Percentiles rank a stretch among this genome's conserved stretches.
These are phyloP conservation scores for Muscina levida DNA, from an alignment of 2,888 invertebrate species.

Conservation along the genomic window DNA sequence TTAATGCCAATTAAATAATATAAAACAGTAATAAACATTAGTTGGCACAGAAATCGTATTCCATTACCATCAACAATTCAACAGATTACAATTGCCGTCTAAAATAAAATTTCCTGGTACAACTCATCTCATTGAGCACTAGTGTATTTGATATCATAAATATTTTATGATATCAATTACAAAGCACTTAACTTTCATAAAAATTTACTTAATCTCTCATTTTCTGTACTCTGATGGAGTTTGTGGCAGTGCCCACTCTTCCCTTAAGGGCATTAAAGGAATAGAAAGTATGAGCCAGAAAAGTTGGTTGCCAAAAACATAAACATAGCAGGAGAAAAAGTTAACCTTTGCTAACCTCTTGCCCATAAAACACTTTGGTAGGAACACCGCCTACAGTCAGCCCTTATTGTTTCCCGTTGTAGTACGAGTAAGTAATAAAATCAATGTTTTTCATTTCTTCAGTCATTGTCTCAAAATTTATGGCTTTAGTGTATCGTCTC, in stretches of 20 bases:
- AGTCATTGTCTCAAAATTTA: conserved; percentile 60
- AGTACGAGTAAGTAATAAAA: conserved; percentile 55
- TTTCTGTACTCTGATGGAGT: background rate
- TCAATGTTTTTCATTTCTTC: conserved; percentile 52
- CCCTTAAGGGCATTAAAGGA: background rate
- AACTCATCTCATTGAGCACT: conserved; percentile 41
- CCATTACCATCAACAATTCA: conserved; percentile 56
- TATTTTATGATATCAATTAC: conserved; percentile 80
- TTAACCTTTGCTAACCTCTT: conserved; percentile 55
- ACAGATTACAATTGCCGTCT: conserved; percentile 56
- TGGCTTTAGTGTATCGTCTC: conserved; percentile 52
- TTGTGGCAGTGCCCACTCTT: conserved; percentile 2
- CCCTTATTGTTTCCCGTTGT: background rate
- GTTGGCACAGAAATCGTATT: conserved; percentile 28
- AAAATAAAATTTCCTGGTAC: conserved; percentile 25
- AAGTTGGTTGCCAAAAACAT: conserved; percentile 59
- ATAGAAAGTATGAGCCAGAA: background rate
- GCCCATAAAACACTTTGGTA: conserved; percentile 60
- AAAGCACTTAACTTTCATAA: conserved; percentile 79
- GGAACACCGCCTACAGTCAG: conserved; percentile 36
- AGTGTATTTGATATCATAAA: conserved; percentile 74
- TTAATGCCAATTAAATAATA: conserved; percentile 75
- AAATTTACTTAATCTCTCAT: conserved; percentile 69
- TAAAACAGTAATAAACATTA: conserved; percentile 21
- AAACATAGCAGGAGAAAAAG: conserved; percentile 23